Base-by-base conservation (phyloP, 1,140 invertebrate species). In the Tribolium castaneum region DNA sequence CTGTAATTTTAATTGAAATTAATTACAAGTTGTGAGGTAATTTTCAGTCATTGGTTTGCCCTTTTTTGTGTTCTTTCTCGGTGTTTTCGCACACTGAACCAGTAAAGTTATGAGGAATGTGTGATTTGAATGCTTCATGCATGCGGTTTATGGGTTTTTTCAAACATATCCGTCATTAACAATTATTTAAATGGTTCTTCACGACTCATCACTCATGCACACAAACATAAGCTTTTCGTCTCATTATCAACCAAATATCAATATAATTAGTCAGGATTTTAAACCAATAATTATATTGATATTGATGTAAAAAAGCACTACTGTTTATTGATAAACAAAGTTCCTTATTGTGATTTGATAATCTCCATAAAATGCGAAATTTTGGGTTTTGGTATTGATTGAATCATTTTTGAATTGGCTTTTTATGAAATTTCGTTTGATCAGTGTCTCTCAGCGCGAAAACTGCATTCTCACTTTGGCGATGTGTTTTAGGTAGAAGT, bases 401-500 rank as follows among this genome's bases (percentile, higher is more conserved):
- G 30, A 62, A 25, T 62, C 56, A 62, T 62, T 62, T 62, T 62
- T 62, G 56, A 62, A 62, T 62, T 62, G 56, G 56, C 56, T 62
- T 62, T 62, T 62, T 62, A 22, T 30, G 25, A 16, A 59, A 59
- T 59, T 59, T 59, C 13, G 54, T 59, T 59, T 59, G 54, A 62
- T 22, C 13, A 25, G 30, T 62, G 22, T 25, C 22, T 13, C 16
- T 10, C 22, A 62, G n/a, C 3, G 9, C 22, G 25, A 25, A 9
- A 30, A 30, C 25, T 25, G 3, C 16, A 30, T 9, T 39, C 39
- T 71, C 35, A 71, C 16, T 39, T 12, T 45, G 16, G 1, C 16
- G 13, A 39, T 51, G 81, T 80, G 82, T 88, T 88, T 56, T 88
- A 94, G 93, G 92, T 91, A 91, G 92, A 89, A 95, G 93, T 85